These are phyloP conservation scores for Poeciliopsis turneri DNA, from an alignment of 2,797 vertebrate genomes.

Conservation along the genomic window DNA sequence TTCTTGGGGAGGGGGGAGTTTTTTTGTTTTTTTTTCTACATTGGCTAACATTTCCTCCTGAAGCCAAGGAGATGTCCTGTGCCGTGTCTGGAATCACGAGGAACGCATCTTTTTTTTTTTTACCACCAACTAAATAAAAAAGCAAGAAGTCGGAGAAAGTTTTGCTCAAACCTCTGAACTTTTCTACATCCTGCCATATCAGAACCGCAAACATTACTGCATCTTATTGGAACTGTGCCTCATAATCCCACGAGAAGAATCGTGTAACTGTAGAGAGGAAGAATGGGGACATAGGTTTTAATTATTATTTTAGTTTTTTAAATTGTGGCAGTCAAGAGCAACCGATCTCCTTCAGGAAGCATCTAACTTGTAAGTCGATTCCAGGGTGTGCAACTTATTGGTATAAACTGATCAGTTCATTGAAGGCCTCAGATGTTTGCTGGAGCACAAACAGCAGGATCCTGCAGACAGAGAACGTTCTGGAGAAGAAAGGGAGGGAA, in stretches of 20 bases:
- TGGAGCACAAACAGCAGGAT: neutral
- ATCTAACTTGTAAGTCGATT: neutral
- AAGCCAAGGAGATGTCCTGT: slow-evolving; percentile 10
- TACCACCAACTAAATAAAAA: neutral
- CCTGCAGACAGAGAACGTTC: neutral
- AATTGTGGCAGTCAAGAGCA: neutral
- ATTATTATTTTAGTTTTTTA: too few species aligned
- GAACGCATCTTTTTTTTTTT: neutral
- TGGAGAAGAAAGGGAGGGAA: neutral
- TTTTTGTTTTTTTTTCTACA: too few species aligned
- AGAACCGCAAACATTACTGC: neutral
- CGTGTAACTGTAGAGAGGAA: neutral
- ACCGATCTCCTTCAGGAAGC: neutral
- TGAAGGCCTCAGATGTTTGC: neutral
- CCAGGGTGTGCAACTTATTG: neutral
- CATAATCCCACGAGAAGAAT: neutral
- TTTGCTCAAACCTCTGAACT: neutral
- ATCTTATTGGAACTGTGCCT: neutral
- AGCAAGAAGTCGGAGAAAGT: neutral
- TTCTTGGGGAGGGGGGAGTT: too few species aligned
- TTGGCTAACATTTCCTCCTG: neutral
- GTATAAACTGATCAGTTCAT: neutral
- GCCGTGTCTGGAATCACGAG: neutral
- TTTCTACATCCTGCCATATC: neutral
- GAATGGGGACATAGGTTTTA: neutral